Percentiles rank a stretch among this genome's conserved stretches.
These are phyloP conservation scores for Mus caroli DNA, from an alignment of 2,797 vertebrate genomes.

Conservation along the genomic window DNA sequence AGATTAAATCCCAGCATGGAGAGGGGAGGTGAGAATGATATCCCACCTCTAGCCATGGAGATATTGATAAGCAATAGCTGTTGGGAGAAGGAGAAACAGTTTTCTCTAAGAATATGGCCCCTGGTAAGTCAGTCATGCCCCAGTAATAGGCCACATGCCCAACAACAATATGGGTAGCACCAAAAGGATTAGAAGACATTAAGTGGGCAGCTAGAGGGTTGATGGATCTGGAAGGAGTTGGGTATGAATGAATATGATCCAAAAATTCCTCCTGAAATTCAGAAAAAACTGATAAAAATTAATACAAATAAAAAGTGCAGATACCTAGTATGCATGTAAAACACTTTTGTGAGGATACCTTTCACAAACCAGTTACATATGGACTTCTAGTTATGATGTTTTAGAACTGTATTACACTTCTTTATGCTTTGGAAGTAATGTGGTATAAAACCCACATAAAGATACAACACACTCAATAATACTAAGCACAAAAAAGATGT, in stretches of 20 bases:
- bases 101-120: not conserved
- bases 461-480: conserved; percentile 5
- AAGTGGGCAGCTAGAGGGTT: not conserved
- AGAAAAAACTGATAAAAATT: not conserved
- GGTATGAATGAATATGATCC: not conserved
- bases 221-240: not conserved
- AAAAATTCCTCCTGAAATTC: not conserved
- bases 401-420: conserved; percentile 42
- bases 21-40: not conserved
- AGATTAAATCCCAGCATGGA: not conserved
- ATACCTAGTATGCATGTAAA: not conserved
- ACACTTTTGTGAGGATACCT: not conserved
- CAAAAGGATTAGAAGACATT: not conserved
- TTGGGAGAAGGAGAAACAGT: not conserved
- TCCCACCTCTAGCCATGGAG: not conserved
- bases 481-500: conserved; percentile 45
- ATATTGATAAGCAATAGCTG: not conserved
- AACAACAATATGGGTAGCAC: not conserved
- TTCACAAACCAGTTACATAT: conserved; percentile 44
- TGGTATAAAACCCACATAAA: not conserved
- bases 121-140: too few relatives aligned
- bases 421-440: not conserved
- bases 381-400: conserved; percentile 28
- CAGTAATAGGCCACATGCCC: not conserved
- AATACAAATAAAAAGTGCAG: conserved; percentile 26